Evolutionary conservation across 2,113 vertebrate species (phyloP), one percentile per base, ranked within the genome.

Genomic region (Platysteira castanea): DNA sequence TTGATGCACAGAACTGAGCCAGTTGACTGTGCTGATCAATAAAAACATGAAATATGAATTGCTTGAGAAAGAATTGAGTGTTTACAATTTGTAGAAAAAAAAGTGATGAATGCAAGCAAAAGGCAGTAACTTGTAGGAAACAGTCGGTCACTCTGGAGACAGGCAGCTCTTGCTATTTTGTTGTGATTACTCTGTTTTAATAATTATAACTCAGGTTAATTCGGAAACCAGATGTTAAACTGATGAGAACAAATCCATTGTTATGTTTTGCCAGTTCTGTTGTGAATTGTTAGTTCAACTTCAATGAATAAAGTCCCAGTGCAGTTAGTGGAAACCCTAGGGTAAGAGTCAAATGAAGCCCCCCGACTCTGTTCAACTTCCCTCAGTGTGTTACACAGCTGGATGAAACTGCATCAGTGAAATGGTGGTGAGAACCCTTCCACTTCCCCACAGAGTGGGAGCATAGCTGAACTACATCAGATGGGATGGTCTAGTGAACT

Each of bases 141-240:
- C 49, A 59, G 42, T 15, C 0, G 10, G 60, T 92, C 68, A 39
- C 31, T 73, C 15, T 46, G 59, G 52, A 88, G 64, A 52, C 49
- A 68, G 68, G 52, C 75, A 82, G 56, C 61, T 89, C 56, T 90
- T 89, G 49, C 44, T 71, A 23, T 92, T 94, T 91, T 93, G 68
- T 90, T 92, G 54, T 92, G 56, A 88, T 77, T 91, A 35, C 28
- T 94, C 76, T 94, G 79, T 39, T 86, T 88, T 90, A 88, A 71
- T 90, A 93, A 92, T 93, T 96, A 79, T 64, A 88, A 70, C 80
- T 65, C 35, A n/a, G 35, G 53, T 81, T 86, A 80, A 92, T 78
- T 92, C 47, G 78, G 82, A 90, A 88, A 96, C 54, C 93, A 95
- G 95, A 84, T 93, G 92, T 90, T 76, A 70, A 81, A 41, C 39